These are phyloP conservation scores for Oxygymnocypris stewartii DNA, from an alignment of 2,113 vertebrate genomes.

Conservation along the genomic window DNA sequence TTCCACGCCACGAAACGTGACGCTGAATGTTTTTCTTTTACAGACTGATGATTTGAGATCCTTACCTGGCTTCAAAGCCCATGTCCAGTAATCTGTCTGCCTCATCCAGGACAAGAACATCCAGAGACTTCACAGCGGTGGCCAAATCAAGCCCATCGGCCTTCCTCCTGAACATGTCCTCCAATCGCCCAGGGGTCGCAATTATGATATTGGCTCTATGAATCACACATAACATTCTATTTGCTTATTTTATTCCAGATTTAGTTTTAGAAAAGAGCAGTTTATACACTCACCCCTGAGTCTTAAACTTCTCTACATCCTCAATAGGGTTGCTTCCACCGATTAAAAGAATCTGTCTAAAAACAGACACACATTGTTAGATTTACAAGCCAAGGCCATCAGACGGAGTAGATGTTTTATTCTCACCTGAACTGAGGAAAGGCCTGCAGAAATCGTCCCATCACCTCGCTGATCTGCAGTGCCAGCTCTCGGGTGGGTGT, in stretches of 20 bases:
- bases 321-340: constrained; percentile 93
- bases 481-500: constrained; percentile 94
- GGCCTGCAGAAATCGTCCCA: constrained; percentile 80
- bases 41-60: background rate
- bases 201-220: constrained; percentile 89
- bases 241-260: background rate
- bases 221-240: background rate
- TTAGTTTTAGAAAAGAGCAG: background rate
- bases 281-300: constrained; percentile 76
- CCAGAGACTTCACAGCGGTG: constrained; percentile 81
- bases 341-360: constrained; percentile 91
- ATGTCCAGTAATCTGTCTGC: constrained; percentile 93
- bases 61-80: constrained; percentile 94
- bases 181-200: constrained; percentile 89
- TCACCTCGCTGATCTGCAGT: constrained; percentile 90
- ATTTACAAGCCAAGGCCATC: background rate
- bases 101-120: constrained; percentile 92
- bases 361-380: constrained; percentile 36
- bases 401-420: background rate
- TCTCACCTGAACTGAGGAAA: constrained; percentile 88
- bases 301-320: constrained; percentile 89
- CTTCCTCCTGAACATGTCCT: constrained; percentile 94
- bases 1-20: no score
- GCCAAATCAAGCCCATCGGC: constrained; percentile 87
- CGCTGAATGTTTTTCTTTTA: background rate